Evolutionary conservation across 2,888 invertebrate species (phyloP).

Genomic region (Mimachlamys varia): DNA sequence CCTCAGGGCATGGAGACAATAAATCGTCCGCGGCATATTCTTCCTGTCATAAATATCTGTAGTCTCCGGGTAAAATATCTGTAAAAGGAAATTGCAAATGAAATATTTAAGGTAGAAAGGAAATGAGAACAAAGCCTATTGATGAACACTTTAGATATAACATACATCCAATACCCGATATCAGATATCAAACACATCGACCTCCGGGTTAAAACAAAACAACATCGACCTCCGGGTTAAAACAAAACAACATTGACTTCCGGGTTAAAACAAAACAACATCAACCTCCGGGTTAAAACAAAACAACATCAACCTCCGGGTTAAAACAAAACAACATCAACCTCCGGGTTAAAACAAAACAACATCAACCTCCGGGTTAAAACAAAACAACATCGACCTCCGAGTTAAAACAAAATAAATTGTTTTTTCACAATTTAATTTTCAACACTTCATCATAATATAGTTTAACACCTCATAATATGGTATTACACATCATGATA

Average conservation of each 20-base stretch:
- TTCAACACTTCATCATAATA: no score
- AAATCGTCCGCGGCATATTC: slow-evolving; percentile 90
- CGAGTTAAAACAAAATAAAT: no score
- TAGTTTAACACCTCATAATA: no score
- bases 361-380: background rate
- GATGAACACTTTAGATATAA: background rate
- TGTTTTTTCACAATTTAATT: no score
- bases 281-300: background rate
- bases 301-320: background rate
- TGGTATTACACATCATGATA: no score
- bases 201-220: background rate
- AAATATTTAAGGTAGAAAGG: slow-evolving; percentile 37
- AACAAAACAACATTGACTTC: background rate
- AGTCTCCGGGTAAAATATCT: slow-evolving; percentile 92
- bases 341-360: background rate
- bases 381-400: background rate
- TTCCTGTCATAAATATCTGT: slow-evolving; percentile 92
- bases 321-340: background rate
- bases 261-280: background rate
- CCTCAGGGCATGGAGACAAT: slow-evolving; percentile 90
- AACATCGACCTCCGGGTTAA: background rate
- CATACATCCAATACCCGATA: background rate
- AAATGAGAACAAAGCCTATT: background rate
- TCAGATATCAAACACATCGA: background rate
- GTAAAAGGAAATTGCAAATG: slow-evolving; percentile 58